Evolutionary conservation across 1,140 invertebrate species (phyloP).

Genomic region (Drosophila kepulauana): DNA sequence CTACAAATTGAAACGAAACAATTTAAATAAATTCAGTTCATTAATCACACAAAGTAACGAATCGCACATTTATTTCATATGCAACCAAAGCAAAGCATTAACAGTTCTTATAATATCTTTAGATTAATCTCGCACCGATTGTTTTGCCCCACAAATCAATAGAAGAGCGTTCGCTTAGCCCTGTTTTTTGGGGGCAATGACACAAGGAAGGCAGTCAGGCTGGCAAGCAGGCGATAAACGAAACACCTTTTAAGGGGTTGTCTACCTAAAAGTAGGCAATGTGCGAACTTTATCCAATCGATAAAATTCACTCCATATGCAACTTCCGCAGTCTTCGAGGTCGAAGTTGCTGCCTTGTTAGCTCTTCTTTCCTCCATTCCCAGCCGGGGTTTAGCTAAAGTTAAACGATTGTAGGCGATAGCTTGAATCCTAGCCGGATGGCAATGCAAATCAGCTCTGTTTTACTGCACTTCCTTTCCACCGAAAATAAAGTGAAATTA

Average conservation of each 20-base stretch:
- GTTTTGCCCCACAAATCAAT: constrained; percentile 7
- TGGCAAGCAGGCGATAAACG: constrained; percentile 9
- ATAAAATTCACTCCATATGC: constrained; percentile 66
- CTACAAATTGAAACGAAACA: neutral
- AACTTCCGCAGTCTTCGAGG: constrained; percentile 43
- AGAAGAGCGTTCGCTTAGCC: neutral
- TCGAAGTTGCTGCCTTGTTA: constrained; percentile 19
- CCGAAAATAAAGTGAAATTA: constrained; percentile 42
- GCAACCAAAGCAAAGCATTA: neutral
- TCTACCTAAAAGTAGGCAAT: constrained; percentile 52
- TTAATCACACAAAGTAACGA: no score
- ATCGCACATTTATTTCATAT: neutral
- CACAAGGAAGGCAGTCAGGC: constrained; percentile 15
- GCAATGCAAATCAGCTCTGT: constrained; percentile 51
- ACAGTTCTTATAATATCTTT: neutral
- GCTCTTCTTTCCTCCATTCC: neutral
- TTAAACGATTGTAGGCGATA: constrained; percentile 3
- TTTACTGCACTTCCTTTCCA: constrained; percentile 41
- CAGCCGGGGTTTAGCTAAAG: constrained; percentile 1
- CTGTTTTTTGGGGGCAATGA: constrained; percentile 46
- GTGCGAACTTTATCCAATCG: constrained; percentile 62
- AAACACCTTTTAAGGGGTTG: constrained; percentile 21
- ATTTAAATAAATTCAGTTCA: neutral
- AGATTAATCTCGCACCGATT: neutral
- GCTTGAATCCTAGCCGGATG: constrained; percentile 6